A percentile compares a stretch with the other conserved stretches of the same genome.
These are phyloP conservation scores for Coreius guichenoti DNA, from an alignment of 2,797 vertebrate species.

Conservation along the genomic window DNA sequence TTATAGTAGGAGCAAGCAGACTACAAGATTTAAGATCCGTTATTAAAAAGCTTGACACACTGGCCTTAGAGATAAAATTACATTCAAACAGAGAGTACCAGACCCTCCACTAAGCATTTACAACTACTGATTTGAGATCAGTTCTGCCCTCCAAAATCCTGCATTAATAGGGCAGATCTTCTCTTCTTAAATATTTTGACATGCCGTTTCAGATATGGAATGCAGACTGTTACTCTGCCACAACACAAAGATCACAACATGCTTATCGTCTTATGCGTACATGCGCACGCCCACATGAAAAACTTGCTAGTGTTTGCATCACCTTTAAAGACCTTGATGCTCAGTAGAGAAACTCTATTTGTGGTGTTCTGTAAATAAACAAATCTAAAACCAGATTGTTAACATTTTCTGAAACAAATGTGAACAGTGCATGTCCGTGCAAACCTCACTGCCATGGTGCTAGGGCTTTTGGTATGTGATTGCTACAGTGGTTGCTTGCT, in stretches of 20 bases:
- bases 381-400: neutral
- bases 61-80: neutral
- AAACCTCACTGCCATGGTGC: neutral
- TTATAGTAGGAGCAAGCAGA: neutral
- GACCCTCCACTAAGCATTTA: neutral
- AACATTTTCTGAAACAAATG: neutral
- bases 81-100: neutral
- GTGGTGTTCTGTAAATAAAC: neutral
- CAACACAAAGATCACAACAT: slow-evolving; percentile 10
- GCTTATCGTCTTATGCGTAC: slow-evolving; percentile 6
- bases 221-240: slow-evolving; percentile 16
- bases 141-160: neutral
- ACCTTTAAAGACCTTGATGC: slow-evolving; percentile 12
- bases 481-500: neutral
- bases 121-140: neutral
- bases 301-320: slow-evolving; percentile 11
- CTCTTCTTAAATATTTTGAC: slow-evolving; percentile 11
- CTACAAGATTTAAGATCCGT: neutral
- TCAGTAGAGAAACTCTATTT: neutral
- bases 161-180: neutral
- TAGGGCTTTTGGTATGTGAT: neutral
- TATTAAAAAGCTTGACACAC: neutral
- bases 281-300: neutral
- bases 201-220: neutral
- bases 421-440: neutral